A percentile compares a stretch with the other conserved stretches of the same genome.
Evolutionary conservation across 2,888 invertebrate genomes (phyloP).

Genomic region (Yponomeuta cagnagella): DNA sequence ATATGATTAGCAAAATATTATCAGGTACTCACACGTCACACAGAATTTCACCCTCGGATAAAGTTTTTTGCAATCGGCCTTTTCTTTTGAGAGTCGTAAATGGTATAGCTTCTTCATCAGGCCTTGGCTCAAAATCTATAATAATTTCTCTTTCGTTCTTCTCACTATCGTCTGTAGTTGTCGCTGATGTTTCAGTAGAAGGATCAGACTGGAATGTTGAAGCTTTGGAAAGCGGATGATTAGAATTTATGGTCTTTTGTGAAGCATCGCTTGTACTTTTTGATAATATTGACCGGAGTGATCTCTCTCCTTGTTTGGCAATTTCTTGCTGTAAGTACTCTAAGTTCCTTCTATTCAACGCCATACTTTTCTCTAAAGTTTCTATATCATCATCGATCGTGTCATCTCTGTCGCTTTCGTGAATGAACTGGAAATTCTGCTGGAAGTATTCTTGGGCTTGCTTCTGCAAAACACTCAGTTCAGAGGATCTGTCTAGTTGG

Average conservation of each 20-base stretch:
- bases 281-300: constrained; percentile 57
- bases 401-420: constrained; percentile 71
- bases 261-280: constrained; percentile 66
- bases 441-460: constrained; percentile 71
- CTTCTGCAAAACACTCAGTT: constrained; percentile 55
- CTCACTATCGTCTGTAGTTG: constrained; percentile 72
- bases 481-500: constrained; percentile 63
- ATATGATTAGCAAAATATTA: no score
- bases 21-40: constrained; percentile 67
- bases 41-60: constrained; percentile 88
- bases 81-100: constrained; percentile 72
- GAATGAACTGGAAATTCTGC: constrained; percentile 72
- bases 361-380: constrained; percentile 71
- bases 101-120: constrained; percentile 79
- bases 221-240: constrained; percentile 64
- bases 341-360: constrained; percentile 64
- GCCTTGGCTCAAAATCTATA: constrained; percentile 89
- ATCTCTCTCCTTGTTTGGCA: constrained; percentile 63
- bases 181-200: constrained; percentile 69
- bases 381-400: constrained; percentile 71
- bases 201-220: constrained; percentile 72
- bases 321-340: constrained; percentile 73
- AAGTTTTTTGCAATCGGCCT: constrained; percentile 80
- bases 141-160: constrained; percentile 87
- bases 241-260: constrained; percentile 58